A percentile compares a stretch with the other conserved stretches of the same genome.
Conservation (phyloP, 1,140 invertebrate genomes). For the Ctenoplectra terminalis region DNA sequence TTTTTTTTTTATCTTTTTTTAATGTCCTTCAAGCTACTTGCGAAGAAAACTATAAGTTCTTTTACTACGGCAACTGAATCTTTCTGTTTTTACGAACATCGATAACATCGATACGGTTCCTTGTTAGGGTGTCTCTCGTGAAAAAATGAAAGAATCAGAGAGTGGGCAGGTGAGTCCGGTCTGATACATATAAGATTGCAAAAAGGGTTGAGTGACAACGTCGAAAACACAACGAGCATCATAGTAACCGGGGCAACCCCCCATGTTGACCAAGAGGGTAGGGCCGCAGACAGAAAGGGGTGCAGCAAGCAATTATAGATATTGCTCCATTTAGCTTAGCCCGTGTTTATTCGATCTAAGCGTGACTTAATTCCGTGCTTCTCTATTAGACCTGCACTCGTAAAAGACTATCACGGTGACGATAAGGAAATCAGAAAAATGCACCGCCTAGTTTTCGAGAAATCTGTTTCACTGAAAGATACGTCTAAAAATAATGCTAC, state of each 20-base stretch:
- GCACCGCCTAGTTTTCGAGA: neutral
- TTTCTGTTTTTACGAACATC: too few relatives aligned
- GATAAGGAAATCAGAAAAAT: conserved; percentile 36
- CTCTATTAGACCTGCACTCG: conserved; percentile 54
- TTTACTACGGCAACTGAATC: too few relatives aligned
- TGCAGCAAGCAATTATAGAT: conserved; percentile 66
- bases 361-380: conserved; percentile 65
- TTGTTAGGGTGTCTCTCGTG: neutral
- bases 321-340: conserved; percentile 72
- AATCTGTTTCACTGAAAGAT: neutral
- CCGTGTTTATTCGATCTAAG: conserved; percentile 67
- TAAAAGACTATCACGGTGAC: conserved; percentile 38
- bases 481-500: neutral
- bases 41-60: too few relatives aligned
- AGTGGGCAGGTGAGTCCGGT: neutral
- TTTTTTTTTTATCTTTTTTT: too few relatives aligned
- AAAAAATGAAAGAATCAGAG: neutral
- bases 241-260: conserved; percentile 56
- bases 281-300: conserved; percentile 69
- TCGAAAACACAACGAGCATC: conserved; percentile 45
- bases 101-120: neutral
- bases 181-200: neutral
- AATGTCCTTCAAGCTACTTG: too few relatives aligned
- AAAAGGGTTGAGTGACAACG: conserved; percentile 31
- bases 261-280: conserved; percentile 65